These are phyloP conservation scores for Oreohelix idahoensis DNA, from an alignment of 1,140 invertebrate species.

Conservation along the genomic window DNA sequence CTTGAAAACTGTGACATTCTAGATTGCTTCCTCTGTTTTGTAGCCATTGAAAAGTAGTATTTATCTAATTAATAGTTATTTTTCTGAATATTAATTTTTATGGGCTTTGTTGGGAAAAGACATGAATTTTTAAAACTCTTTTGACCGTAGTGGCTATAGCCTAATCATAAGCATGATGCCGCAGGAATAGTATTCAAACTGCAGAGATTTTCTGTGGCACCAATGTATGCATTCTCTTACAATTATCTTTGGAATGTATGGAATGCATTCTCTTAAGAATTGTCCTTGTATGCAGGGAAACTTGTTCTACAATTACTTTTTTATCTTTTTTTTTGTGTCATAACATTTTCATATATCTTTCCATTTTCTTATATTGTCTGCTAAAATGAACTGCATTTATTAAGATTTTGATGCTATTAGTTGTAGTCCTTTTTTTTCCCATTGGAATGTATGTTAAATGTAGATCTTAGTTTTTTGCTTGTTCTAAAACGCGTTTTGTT, in stretches of 20 bases:
- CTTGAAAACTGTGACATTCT: slow-evolving; percentile 1
- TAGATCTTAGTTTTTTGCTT: background rate
- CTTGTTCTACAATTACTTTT: background rate
- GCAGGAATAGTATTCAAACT: background rate
- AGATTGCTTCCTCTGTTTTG: background rate
- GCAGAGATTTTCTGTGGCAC: background rate
- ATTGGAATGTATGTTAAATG: background rate
- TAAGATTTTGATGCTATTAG: background rate
- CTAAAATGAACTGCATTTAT: background rate
- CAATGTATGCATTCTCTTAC: background rate
- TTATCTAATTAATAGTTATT: too few species aligned
- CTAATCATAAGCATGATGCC: background rate
- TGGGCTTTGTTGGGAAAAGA: too few species aligned
- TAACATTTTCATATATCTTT: background rate
- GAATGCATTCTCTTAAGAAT: background rate
- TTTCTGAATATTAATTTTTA: too few species aligned
- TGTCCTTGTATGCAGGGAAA: background rate
- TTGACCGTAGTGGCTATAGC: too few species aligned
- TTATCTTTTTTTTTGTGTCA: background rate
- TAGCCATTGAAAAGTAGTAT: background rate
- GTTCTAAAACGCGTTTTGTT: background rate
- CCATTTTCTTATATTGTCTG: background rate
- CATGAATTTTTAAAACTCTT: too few species aligned
- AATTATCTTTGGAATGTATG: background rate
- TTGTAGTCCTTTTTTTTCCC: background rate